phyloP scores from a whole-genome alignment of 2,113 vertebrate genomes.

The Chloropsis cyanopogon region DNA sequence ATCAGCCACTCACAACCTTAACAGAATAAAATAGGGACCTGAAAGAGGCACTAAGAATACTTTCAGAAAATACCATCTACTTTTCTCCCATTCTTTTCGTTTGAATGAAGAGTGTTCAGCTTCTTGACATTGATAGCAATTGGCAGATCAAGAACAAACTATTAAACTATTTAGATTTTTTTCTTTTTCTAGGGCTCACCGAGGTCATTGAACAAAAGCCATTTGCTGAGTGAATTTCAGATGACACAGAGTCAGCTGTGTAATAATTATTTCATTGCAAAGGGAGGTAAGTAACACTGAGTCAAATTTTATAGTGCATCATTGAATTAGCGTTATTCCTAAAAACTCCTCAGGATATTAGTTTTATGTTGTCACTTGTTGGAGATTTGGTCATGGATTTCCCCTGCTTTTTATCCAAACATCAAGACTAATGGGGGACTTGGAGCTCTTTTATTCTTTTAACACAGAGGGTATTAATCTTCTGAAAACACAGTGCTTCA shows the following conservation, averaged over 20 bases:
- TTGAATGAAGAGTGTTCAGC: background rate
- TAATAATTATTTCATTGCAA: background rate
- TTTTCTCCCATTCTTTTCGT: background rate
- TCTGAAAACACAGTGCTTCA: background rate
- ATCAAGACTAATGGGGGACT: background rate
- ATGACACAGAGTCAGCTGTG: background rate
- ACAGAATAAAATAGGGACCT: background rate
- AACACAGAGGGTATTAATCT: background rate
- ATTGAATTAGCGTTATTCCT: background rate
- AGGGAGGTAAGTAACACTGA: background rate
- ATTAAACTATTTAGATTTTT: background rate
- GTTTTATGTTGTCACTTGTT: background rate
- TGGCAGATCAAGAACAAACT: background rate
- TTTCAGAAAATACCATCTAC: background rate
- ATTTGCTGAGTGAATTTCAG: background rate
- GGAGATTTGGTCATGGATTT: background rate
- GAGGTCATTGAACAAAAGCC: background rate
- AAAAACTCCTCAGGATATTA: background rate
- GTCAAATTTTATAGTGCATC: background rate
- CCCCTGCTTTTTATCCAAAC: background rate
- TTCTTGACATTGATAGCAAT: background rate
- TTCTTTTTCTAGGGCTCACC: background rate
- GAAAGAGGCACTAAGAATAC: background rate
- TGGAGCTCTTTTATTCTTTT: background rate
- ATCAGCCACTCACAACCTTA: background rate